A percentile compares a stretch with the other conserved stretches of the same genome.
Evolutionary conservation across 2,888 invertebrate genomes (phyloP).

Genomic region (Leptinotarsa rubiginosa): DNA sequence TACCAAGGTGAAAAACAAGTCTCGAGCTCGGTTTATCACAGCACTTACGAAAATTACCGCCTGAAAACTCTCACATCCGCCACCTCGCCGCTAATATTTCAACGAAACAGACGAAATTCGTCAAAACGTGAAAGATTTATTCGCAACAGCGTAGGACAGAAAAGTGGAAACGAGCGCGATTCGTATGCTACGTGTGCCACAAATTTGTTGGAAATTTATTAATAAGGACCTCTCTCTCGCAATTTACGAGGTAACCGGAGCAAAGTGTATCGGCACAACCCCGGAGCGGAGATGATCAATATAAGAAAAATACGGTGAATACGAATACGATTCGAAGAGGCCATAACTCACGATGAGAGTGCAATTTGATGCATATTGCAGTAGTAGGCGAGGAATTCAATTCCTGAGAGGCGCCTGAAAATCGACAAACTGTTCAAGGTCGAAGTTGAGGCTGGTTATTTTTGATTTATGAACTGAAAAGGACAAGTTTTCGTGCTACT

Average conservation of each 20-base stretch:
- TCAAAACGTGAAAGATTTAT: constrained; percentile 30
- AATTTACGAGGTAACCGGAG: constrained; percentile 22
- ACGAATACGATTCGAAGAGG: constrained; percentile 13
- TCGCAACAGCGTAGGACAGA: constrained; percentile 8
- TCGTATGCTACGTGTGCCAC: constrained; percentile 18
- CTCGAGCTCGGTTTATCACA: constrained; percentile 12
- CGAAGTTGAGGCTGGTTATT: too few relatives aligned
- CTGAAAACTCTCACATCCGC: constrained; percentile 16
- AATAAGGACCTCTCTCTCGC: constrained; percentile 21
- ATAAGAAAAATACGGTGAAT: constrained; percentile 12
- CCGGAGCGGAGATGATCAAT: constrained; percentile 3
- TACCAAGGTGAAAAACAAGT: constrained; percentile 8
- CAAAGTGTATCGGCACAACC: constrained; percentile 3
- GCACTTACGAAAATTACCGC: constrained; percentile 15
- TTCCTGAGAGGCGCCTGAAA: background rate
- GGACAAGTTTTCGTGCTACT: too few relatives aligned
- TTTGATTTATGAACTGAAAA: too few relatives aligned
- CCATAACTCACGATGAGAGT: constrained; percentile 5
- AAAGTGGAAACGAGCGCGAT: constrained; percentile 6
- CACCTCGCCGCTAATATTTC: constrained; percentile 7
- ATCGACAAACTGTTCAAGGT: too few relatives aligned
- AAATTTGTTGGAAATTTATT: constrained; percentile 30
- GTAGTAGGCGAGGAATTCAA: background rate
- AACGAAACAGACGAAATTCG: constrained; percentile 30
- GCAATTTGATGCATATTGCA: constrained; percentile 21